phyloP scores from a whole-genome alignment of 2,113 vertebrate species.

The Merops nubicus region DNA sequence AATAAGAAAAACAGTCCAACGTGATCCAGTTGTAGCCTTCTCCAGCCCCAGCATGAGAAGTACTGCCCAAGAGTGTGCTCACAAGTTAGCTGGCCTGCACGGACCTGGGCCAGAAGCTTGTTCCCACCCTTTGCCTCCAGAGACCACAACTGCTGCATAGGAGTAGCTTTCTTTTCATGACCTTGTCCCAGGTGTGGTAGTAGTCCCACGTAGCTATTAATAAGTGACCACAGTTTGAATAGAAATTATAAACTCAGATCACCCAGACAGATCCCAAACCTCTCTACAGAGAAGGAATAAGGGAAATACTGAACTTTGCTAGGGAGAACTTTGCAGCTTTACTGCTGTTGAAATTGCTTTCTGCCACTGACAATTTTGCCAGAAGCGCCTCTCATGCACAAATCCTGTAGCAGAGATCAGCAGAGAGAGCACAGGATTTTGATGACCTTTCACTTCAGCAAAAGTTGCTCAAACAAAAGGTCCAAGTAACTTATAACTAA shows the following conservation, averaged over 20 bases:
- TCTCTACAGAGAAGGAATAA: background rate
- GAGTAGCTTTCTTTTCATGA: background rate
- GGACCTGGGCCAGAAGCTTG: background rate
- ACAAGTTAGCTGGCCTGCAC: background rate
- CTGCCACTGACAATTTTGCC: background rate
- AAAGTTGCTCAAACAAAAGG: background rate
- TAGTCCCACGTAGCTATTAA: background rate
- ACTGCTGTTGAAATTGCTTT: background rate
- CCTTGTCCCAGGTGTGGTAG: background rate
- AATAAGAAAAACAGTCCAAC: background rate
- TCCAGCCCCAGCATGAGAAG: background rate
- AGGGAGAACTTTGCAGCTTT: background rate
- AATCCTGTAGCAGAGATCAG: background rate
- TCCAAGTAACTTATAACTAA: background rate
- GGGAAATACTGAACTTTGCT: background rate
- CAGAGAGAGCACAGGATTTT: background rate
- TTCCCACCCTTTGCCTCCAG: background rate
- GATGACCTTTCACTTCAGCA: background rate
- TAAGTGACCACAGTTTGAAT: background rate
- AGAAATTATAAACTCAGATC: background rate
- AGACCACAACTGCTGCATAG: background rate
- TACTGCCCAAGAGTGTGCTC: background rate
- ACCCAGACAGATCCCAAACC: background rate
- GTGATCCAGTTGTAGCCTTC: background rate
- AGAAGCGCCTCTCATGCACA: background rate